These are phyloP conservation scores for Cataglyphis hispanica DNA, from an alignment of 1,140 invertebrate genomes.

Conservation along the genomic window DNA sequence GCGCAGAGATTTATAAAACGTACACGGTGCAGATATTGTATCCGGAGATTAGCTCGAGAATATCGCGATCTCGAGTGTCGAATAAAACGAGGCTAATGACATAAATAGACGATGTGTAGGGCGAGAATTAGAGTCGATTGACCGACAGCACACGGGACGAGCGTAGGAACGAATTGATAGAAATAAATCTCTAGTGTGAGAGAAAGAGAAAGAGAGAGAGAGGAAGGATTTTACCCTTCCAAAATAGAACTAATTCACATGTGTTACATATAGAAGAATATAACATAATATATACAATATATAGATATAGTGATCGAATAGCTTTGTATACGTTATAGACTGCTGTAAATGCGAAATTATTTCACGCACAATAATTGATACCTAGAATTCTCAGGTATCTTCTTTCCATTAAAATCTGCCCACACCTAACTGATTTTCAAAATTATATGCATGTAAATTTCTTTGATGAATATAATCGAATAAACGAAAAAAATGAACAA, in stretches of 20 bases:
- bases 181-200: background rate
- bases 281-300: background rate
- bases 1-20: background rate
- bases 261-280: background rate
- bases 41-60: background rate
- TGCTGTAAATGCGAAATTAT: constrained; percentile 20
- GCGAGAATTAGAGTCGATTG: constrained; percentile 29
- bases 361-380: background rate
- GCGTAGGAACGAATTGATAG: constrained; percentile 9
- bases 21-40: constrained; percentile 22
- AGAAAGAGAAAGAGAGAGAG: too few relatives aligned
- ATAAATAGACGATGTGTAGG: background rate
- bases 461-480: too few relatives aligned
- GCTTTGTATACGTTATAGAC: constrained; percentile 29
- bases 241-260: constrained; percentile 58
- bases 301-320: background rate
- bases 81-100: background rate
- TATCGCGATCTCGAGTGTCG: background rate
- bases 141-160: background rate
- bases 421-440: background rate
- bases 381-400: background rate
- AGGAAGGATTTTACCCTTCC: background rate
- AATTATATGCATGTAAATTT: background rate
- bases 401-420: constrained; percentile 2
- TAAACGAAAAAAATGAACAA: too few relatives aligned